Percentiles rank a stretch among this genome's conserved stretches.
phyloP scores from a whole-genome alignment of 2,888 invertebrate species.

The Tortrix viridana region DNA sequence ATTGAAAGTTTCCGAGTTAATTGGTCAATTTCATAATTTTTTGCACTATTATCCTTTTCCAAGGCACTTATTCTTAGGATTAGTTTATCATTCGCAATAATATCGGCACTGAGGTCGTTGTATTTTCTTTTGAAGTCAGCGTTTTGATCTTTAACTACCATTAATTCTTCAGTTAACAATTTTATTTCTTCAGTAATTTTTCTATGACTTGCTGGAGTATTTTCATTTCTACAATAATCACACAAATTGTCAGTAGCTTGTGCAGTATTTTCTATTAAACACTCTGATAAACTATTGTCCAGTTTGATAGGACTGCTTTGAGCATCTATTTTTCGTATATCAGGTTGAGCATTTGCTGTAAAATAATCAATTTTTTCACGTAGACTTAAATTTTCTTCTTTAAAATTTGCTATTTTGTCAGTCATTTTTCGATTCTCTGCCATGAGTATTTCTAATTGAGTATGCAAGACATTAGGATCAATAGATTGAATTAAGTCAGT shows the following conservation, averaged over 20 bases:
- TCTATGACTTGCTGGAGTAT: constrained; percentile 42
- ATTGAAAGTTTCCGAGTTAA: constrained; percentile 50
- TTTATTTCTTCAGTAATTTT: constrained; percentile 49
- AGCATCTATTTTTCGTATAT: constrained; percentile 43
- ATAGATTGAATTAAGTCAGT: constrained; percentile 47
- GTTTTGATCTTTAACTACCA: constrained; percentile 53
- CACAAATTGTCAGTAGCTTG: constrained; percentile 33
- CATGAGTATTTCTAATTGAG: constrained; percentile 49
- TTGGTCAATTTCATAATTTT: constrained; percentile 55
- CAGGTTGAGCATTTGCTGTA: constrained; percentile 38
- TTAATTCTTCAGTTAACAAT: constrained; percentile 50
- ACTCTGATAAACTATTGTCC: constrained; percentile 32
- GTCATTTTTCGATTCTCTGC: constrained; percentile 49
- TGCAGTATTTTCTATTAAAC: not conserved
- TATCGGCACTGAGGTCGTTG: constrained; percentile 58
- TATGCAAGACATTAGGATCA: constrained; percentile 46
- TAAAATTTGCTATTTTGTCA: constrained; percentile 52
- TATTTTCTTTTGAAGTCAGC: constrained; percentile 59
- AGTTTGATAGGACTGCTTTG: constrained; percentile 54
- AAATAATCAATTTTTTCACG: constrained; percentile 51
- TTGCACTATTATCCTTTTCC: constrained; percentile 58
- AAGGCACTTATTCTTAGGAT: constrained; percentile 56
- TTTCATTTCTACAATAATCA: constrained; percentile 46
- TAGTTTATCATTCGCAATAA: constrained; percentile 57
- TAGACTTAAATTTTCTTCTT: constrained; percentile 59